Percentiles rank a stretch among this genome's conserved stretches.
phyloP scores from a whole-genome alignment of 2,113 vertebrate genomes.

The Ctenomys sociabilis region DNA sequence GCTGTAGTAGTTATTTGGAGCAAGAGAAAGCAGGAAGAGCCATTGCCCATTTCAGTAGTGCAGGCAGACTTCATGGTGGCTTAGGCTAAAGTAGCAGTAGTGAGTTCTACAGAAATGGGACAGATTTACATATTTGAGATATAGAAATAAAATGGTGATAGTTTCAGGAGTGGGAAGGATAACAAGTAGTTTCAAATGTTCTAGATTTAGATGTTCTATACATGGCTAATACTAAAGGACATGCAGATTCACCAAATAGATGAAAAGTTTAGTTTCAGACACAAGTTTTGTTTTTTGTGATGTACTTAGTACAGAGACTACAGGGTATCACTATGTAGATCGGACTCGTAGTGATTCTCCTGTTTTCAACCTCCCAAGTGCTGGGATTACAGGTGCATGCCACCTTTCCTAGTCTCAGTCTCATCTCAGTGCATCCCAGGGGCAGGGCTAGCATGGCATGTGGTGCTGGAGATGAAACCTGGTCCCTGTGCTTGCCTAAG shows the following conservation, averaged over 20 bases:
- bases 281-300: not conserved
- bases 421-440: too few relatives aligned
- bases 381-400: too few relatives aligned
- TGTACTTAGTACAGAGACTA: too few relatives aligned
- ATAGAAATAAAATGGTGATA: not conserved
- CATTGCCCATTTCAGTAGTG: not conserved
- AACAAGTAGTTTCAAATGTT: not conserved
- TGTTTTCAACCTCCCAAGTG: too few relatives aligned
- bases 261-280: not conserved
- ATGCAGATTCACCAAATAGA: not conserved
- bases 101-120: not conserved
- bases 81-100: not conserved
- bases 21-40: not conserved
- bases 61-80: not conserved
- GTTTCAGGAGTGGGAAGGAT: not conserved
- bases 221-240: not conserved
- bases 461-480: too few relatives aligned
- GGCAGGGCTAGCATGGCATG: too few relatives aligned
- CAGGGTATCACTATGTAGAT: too few relatives aligned
- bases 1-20: not conserved
- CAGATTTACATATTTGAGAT: not conserved
- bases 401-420: too few relatives aligned
- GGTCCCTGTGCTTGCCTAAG: too few relatives aligned
- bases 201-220: not conserved
- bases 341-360: too few relatives aligned